Base-by-base conservation (phyloP, 2,888 invertebrate species). In the Atherix ibis region DNA sequence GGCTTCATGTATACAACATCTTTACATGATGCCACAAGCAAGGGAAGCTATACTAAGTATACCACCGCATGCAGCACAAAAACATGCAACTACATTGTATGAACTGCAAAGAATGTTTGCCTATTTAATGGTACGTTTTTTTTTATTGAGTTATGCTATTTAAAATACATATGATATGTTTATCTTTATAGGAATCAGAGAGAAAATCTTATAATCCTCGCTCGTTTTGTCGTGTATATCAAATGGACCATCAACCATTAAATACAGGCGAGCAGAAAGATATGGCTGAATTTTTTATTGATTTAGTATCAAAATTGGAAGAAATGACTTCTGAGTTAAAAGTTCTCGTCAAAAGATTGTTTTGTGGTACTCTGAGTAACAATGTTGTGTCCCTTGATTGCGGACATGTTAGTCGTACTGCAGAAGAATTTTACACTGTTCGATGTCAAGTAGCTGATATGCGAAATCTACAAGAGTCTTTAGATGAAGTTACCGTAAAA, bases 211-310 rank as follows among this genome's bases (percentile, higher is more conserved):
- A 92, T 60, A 92, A 92, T 61, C 94, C 94, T 0, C 71, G 88
- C 31, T 87, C 87, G 45, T 94, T 94, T 58, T 94, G 94, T 58
- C 85, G 91, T 45, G 89, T 88, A 0, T 94, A 94, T 62, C 89
- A 88, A 34, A 94, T 94, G 94, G 91, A 94, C 56, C 89, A 92
- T 54, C 91, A 92, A 54, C 89, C 91, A 0, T 60, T 94, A 5
- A 94, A 94, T 56, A 92, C 92, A 0, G 91, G 91, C 1, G 94
- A 94, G 53, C 94, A 94, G 60, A 94, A 94, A 53, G 94, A 94
- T 53, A 94, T 94, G 94, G 91, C 92, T 0, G 94, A 94, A 62
- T 94, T 94, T 64, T 94, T 94, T 56, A 94, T 92, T 35, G 92
- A 94, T 64, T 71, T 94, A 30, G 91, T 94, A 18, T 89, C 89